Evolutionary conservation across 2,797 vertebrate species (phyloP).

Genomic region (Telmatherina bonti): DNA sequence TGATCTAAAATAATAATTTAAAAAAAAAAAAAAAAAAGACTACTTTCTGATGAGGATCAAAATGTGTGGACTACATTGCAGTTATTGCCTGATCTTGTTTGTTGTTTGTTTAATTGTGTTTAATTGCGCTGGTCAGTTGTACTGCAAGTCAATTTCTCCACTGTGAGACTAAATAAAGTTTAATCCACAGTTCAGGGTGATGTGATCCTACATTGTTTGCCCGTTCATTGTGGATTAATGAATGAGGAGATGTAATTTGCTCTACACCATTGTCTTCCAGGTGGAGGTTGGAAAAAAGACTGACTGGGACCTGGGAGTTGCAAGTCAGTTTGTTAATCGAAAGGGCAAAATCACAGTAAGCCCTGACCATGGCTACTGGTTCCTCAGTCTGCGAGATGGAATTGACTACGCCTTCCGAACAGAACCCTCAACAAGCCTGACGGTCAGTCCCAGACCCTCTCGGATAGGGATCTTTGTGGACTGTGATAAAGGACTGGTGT

Average conservation of each 20-base stretch:
- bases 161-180: too few relatives aligned
- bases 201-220: too few relatives aligned
- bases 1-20: not conserved
- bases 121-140: too few relatives aligned
- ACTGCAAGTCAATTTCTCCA: too few relatives aligned
- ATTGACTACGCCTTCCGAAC: slow-evolving; percentile 77
- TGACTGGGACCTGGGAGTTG: slow-evolving; percentile 84
- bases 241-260: not conserved
- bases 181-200: too few relatives aligned
- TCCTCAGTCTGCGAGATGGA: slow-evolving; percentile 79
- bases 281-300: slow-evolving; percentile 83
- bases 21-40: too few relatives aligned
- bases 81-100: too few relatives aligned
- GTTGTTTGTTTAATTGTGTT: too few relatives aligned
- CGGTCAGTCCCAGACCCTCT: slow-evolving; percentile 62
- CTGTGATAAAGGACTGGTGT: slow-evolving; percentile 82
- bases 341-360: slow-evolving; percentile 83
- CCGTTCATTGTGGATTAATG: not conserved
- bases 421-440: slow-evolving; percentile 71
- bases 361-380: slow-evolving; percentile 83
- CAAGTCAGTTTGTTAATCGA: slow-evolving; percentile 69
- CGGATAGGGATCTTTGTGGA: slow-evolving; percentile 80
- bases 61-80: too few relatives aligned
- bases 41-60: not conserved
- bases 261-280: slow-evolving; percentile 40